Evolutionary conservation across 2,113 vertebrate genomes (phyloP), one percentile per base, ranked within the genome.

Genomic region (Serinus canaria): DNA sequence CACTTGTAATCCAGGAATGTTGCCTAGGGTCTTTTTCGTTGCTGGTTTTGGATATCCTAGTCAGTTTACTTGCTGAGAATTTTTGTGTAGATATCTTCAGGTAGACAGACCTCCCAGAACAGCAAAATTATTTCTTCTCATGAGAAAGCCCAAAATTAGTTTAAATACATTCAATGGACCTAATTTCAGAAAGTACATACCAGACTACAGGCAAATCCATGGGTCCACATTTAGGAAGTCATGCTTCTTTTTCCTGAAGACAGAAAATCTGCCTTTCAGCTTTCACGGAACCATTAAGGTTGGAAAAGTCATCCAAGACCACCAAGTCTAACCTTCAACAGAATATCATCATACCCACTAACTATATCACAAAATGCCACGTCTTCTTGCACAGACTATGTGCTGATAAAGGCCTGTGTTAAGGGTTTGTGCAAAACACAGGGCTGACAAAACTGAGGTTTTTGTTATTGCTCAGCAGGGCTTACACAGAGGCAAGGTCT

Each of bases 401-500:
- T 41, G 24, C 8, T 41, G 59, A 16, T 20, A 9, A 19, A 14
- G 16, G 20, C 1, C 25, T 35, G 13, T 27, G 21, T 22, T 79
- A 43, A 64, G 58, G 5, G 23, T 64, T 64, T 80, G 11, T 72
- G 43, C 21, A 49, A 14, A 72, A 18, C 41, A 35, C 11, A 35
- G 5, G 4, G 1, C 0, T 72, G 43, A 22, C 2, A 55, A 35
- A 27, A 25, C 2, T 35, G 20, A 35, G 14, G 56, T 14, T 72
- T 69, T 63, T 35, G 11, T 25, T 39, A 13, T 23, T 35, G 56
- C 13, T 70, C 30, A 35, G 12, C 25, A 25, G 49, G 5, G 9
- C 6, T 56, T 56, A 21, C 6, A 18, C 13, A 35, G 25, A 63
- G 3, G 11, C 58, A 35, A 55, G 5, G 17, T 11, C 14, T 43